Evolutionary conservation across 2,113 vertebrate genomes (phyloP).

Genomic region (Murina feae): DNA sequence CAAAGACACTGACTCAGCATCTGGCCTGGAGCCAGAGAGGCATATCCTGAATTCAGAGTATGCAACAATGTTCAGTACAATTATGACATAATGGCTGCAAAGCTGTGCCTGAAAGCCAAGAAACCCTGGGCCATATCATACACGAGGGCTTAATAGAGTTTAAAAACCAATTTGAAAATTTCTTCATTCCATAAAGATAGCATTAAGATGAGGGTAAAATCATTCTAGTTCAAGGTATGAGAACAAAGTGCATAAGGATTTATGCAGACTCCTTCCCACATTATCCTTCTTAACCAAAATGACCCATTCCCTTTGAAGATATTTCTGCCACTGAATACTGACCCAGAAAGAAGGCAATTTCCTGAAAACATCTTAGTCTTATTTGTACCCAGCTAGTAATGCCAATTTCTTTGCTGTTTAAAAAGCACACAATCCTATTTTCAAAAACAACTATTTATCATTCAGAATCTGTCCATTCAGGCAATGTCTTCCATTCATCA

Average conservation of each 20-base stretch:
- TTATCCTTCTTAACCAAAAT: conserved; percentile 48
- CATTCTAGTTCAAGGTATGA: background rate
- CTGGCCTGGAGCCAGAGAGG: background rate
- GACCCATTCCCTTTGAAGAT: background rate
- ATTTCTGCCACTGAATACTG: background rate
- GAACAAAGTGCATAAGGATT: conserved; percentile 39
- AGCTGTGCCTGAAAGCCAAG: conserved; percentile 29
- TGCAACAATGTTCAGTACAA: background rate
- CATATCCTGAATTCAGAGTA: background rate
- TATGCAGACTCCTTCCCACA: conserved; percentile 5
- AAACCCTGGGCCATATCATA: conserved; percentile 38
- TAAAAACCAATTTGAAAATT: conserved; percentile 64
- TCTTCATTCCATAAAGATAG: conserved; percentile 50
- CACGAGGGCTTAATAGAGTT: background rate
- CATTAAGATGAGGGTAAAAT: conserved; percentile 37
- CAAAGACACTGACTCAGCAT: conserved; percentile 49
- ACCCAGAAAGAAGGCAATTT: background rate
- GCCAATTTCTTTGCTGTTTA: conserved; percentile 26
- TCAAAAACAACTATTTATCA: conserved; percentile 34
- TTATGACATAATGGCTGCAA: conserved; percentile 43
- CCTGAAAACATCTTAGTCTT: background rate
- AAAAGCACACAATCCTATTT: conserved; percentile 27
- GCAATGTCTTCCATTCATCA: conserved; percentile 34
- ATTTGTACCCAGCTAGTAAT: conserved; percentile 19
- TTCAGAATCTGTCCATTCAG: conserved; percentile 24